These are phyloP conservation scores for Spinus pinus DNA, from an alignment of 2,797 vertebrate species.

Conservation along the genomic window DNA sequence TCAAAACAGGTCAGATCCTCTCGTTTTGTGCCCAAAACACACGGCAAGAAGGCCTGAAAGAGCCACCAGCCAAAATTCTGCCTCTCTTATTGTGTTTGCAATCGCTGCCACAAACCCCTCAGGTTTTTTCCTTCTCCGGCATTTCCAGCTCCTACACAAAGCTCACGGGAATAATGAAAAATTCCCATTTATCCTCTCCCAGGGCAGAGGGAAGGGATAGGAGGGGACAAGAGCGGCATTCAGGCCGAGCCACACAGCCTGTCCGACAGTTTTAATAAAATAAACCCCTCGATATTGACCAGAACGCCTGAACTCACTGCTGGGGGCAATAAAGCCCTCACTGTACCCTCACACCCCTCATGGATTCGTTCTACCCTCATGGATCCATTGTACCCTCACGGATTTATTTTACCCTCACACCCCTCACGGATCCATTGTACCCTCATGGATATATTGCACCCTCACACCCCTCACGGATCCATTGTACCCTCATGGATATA, in stretches of 20 bases:
- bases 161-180: not conserved
- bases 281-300: fast-evolving
- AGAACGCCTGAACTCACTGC: not conserved
- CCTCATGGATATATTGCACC: fast-evolving
- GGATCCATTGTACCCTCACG: fast-evolving
- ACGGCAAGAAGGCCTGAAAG: fast-evolving
- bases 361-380: fast-evolving
- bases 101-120: fast-evolving
- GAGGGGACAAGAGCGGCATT: fast-evolving
- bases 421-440: fast-evolving
- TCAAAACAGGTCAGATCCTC: not conserved
- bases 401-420: not conserved
- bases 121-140: not conserved
- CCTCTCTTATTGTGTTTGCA: fast-evolving
- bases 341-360: fast-evolving
- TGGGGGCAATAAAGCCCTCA: fast-evolving
- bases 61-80: fast-evolving
- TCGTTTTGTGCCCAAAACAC: fast-evolving
- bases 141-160: not conserved
- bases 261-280: not conserved
- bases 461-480: too few species aligned
- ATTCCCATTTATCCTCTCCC: fast-evolving
- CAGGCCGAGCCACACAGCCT: fast-evolving
- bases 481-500: fast-evolving
- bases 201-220: too few species aligned